These are phyloP conservation scores for Corella eumyota DNA, from an alignment of 23 tunicate species.

Conservation along the genomic window DNA sequence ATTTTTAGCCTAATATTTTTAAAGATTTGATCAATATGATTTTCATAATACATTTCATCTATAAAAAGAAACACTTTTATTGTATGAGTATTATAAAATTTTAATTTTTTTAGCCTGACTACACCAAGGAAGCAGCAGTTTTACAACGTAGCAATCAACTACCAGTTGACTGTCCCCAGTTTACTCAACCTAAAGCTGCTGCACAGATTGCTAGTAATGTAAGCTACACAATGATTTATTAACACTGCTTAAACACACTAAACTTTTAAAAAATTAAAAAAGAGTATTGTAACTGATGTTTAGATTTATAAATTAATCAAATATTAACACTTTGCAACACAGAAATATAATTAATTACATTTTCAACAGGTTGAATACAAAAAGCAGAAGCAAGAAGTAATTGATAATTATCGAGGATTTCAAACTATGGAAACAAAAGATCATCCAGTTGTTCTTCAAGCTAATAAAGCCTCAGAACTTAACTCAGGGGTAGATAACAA, in stretches of 20 bases:
- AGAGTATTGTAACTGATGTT: too few relatives aligned
- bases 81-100: too few relatives aligned
- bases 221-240: too few relatives aligned
- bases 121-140: constrained; percentile 49
- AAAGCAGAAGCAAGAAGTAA: constrained; percentile 38
- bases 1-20: too few relatives aligned
- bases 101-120: constrained; percentile 31
- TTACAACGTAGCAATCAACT: constrained; percentile 39
- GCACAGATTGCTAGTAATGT: constrained; percentile 85
- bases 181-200: constrained; percentile 46
- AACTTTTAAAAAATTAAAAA: too few relatives aligned
- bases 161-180: constrained; percentile 66
- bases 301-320: too few relatives aligned
- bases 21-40: too few relatives aligned
- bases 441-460: constrained; percentile 72
- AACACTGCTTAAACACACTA: too few relatives aligned
- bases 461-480: constrained; percentile 41
- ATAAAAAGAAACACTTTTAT: too few relatives aligned
- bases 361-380: constrained; percentile 48
- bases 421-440: constrained; percentile 64
- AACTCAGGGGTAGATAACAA: constrained; percentile 25
- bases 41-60: too few relatives aligned
- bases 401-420: constrained; percentile 57
- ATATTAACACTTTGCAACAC: too few relatives aligned
- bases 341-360: too few relatives aligned